Percentiles rank a stretch among this genome's conserved stretches.
These are phyloP conservation scores for Eriocheir sinensis DNA, from an alignment of 1,140 invertebrate species.

Conservation along the genomic window DNA sequence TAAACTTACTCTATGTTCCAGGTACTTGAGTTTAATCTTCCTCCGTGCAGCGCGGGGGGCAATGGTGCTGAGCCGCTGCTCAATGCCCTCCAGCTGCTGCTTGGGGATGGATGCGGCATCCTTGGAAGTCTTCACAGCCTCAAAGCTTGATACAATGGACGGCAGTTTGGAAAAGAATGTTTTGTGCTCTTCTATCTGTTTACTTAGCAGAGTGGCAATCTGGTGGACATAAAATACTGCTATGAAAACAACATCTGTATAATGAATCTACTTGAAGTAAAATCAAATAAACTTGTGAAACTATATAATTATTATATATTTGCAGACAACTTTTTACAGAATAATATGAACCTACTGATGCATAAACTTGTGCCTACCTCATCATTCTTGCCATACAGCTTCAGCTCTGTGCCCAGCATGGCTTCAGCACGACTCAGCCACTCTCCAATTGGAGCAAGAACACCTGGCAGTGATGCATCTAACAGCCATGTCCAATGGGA, in stretches of 20 bases:
- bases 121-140: constrained; percentile 85
- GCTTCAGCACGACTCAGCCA: constrained; percentile 94
- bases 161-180: constrained; percentile 93
- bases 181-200: constrained; percentile 94
- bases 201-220: constrained; percentile 89
- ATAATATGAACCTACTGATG: no score
- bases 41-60: constrained; percentile 88
- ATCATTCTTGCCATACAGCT: constrained; percentile 91
- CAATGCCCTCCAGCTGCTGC: constrained; percentile 91
- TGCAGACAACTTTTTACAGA: not conserved
- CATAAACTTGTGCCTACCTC: constrained; percentile 85
- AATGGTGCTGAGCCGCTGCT: constrained; percentile 88
- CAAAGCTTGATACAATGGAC: constrained; percentile 89
- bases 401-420: constrained; percentile 89
- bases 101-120: constrained; percentile 86
- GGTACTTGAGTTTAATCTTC: constrained; percentile 91
- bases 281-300: no score
- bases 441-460: constrained; percentile 91
- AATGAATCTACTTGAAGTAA: no score
- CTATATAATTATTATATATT: not conserved
- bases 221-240: constrained; percentile 34
- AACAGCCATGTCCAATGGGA: constrained; percentile 92
- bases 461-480: constrained; percentile 91
- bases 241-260: no score
- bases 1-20: constrained; percentile 89